These are phyloP conservation scores for Parazoanthus swiftii DNA, from an alignment of 92 coral and sea anemone species.

Conservation along the genomic window DNA sequence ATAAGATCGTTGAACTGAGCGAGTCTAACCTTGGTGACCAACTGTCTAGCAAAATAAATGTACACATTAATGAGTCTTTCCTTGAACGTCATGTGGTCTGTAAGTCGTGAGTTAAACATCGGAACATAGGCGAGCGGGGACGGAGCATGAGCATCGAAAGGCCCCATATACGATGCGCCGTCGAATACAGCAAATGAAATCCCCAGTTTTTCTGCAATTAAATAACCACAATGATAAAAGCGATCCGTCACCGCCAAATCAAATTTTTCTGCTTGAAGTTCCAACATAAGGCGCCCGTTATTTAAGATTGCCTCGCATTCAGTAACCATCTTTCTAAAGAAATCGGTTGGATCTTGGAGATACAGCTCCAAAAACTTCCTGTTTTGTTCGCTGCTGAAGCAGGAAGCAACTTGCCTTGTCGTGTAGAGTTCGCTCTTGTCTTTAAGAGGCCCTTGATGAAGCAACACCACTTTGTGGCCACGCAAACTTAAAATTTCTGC, in stretches of 20 bases:
- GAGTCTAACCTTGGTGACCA: neutral
- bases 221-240: constrained; percentile 29
- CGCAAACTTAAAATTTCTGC: constrained; percentile 16
- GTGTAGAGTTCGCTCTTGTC: neutral
- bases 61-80: constrained; percentile 11
- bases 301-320: constrained; percentile 24
- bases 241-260: constrained; percentile 37
- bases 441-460: constrained; percentile 25
- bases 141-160: constrained; percentile 34
- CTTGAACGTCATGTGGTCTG: constrained; percentile 28
- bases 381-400: constrained; percentile 29
- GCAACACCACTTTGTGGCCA: constrained; percentile 6
- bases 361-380: constrained; percentile 22
- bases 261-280: constrained; percentile 15
- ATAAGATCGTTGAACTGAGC: constrained; percentile 15
- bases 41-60: constrained; percentile 27
- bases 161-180: constrained; percentile 30
- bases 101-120: constrained; percentile 34
- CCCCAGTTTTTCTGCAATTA: constrained; percentile 17
- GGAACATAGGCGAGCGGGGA: constrained; percentile 40
- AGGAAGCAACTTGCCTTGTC: constrained; percentile 23
- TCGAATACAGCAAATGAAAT: constrained; percentile 44
- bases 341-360: constrained; percentile 17
- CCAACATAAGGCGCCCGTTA: neutral
- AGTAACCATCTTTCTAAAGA: constrained; percentile 29